phyloP scores from a whole-genome alignment of 2,888 invertebrate species.

The Eretmocerus hayati region DNA sequence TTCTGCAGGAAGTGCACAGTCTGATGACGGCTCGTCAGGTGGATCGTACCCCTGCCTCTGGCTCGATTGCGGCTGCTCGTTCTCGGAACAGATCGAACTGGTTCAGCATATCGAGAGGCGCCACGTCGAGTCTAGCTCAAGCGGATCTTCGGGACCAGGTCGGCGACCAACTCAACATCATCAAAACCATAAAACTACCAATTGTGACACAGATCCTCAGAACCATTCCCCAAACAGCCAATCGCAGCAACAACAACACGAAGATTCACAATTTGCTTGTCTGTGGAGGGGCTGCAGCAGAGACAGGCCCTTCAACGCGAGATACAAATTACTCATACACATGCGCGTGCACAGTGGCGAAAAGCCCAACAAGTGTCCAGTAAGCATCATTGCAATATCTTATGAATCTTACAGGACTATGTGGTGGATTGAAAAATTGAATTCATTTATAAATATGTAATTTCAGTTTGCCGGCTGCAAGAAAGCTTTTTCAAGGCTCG shows the following conservation, averaged over 20 bases:
- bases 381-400: too few relatives aligned
- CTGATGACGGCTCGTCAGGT: conserved; percentile 16
- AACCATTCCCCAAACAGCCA: neutral
- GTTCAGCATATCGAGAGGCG: conserved; percentile 78
- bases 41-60: conserved; percentile 63
- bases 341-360: conserved; percentile 98
- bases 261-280: conserved; percentile 82
- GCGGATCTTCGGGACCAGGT: conserved; percentile 21
- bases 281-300: conserved; percentile 89
- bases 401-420: neutral
- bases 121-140: conserved; percentile 65
- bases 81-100: conserved; percentile 70
- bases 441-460: neutral
- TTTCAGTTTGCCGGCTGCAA: conserved; percentile 86
- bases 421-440: neutral
- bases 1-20: conserved; percentile 17
- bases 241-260: conserved; percentile 26
- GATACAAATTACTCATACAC: conserved; percentile 94
- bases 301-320: conserved; percentile 89
- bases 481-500: conserved; percentile 93
- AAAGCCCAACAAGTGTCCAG: conserved; percentile 95
- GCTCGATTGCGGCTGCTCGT: conserved; percentile 77
- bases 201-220: conserved; percentile 18
- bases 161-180: too few relatives aligned
- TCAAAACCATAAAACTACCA: conserved; percentile 36